Percentiles rank a stretch among this genome's conserved stretches.
These are phyloP conservation scores for Actenoides hombroni DNA, from an alignment of 2,113 vertebrate species.

Conservation along the genomic window DNA sequence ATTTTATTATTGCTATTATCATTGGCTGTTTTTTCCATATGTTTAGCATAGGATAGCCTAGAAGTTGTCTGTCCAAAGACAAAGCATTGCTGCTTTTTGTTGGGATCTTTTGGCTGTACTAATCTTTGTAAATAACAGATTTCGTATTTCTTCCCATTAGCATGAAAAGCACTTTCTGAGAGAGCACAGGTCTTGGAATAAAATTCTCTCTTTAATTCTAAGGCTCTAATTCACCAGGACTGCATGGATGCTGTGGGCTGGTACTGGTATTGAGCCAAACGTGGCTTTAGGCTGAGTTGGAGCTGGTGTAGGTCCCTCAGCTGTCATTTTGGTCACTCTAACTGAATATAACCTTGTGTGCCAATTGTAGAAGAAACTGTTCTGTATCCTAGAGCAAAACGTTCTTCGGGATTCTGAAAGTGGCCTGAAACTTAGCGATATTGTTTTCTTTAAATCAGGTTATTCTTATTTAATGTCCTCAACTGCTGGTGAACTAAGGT, in stretches of 20 bases:
- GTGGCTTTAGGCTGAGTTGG: background rate
- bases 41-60: background rate
- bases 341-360: background rate
- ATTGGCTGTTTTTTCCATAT: background rate
- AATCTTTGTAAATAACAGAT: background rate
- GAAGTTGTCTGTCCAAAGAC: background rate
- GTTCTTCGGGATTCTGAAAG: background rate
- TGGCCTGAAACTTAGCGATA: background rate
- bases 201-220: background rate
- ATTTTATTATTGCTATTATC: background rate
- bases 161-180: background rate
- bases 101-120: background rate
- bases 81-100: background rate
- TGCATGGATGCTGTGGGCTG: background rate
- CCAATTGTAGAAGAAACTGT: background rate
- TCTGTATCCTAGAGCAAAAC: background rate
- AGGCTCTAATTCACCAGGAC: background rate
- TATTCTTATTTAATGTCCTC: background rate
- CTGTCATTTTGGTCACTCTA: background rate
- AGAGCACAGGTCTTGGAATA: background rate
- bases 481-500: background rate
- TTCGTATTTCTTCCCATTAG: background rate
- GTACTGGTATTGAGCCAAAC: background rate
- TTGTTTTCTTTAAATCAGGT: background rate
- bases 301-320: background rate